Conservation (phyloP, 2,888 invertebrate species). For the Pseudococcus viburni region DNA sequence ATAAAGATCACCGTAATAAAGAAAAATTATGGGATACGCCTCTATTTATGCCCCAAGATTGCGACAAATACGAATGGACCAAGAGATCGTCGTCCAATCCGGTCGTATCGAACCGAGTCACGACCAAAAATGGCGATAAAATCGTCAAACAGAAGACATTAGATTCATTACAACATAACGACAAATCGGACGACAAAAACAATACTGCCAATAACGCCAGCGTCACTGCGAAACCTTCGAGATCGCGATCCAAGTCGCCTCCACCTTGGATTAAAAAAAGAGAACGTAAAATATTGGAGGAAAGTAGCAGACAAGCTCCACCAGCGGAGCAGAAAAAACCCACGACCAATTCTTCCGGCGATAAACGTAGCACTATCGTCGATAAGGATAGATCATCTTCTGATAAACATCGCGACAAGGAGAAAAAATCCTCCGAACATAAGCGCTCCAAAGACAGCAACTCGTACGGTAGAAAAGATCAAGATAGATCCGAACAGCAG, state of each 20-base stretch:
- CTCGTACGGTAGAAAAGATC: background rate
- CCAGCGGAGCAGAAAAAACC: background rate
- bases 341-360: background rate
- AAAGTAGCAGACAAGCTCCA: background rate
- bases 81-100: background rate
- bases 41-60: background rate
- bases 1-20: constrained; percentile 40
- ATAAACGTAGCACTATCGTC: background rate
- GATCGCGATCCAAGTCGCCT: background rate
- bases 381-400: background rate
- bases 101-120: background rate
- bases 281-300: background rate
- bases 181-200: background rate
- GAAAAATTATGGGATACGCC: constrained; percentile 43
- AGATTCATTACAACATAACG: background rate
- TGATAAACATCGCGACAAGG: background rate
- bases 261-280: background rate
- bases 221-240: background rate
- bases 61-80: constrained; percentile 18
- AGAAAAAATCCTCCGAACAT: background rate
- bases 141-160: constrained; percentile 37
- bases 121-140: constrained; percentile 41
- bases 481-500: background rate
- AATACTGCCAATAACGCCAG: background rate
- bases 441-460: background rate